Conservation (phyloP, 2,797 vertebrate species). For the Buphagus erythrorhynchus region DNA sequence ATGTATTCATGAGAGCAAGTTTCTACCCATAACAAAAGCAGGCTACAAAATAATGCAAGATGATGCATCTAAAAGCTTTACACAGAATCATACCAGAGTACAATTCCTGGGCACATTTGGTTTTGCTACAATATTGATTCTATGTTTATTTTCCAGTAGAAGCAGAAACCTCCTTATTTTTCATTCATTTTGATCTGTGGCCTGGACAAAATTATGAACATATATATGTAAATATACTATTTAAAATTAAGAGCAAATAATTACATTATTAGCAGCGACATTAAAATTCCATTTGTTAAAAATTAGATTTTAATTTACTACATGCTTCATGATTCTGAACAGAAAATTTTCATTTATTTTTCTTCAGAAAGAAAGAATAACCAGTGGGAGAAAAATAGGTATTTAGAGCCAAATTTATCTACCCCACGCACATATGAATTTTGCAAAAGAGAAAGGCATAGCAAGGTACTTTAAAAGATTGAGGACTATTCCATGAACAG, state of each 20-base stretch:
- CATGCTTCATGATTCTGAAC: neutral
- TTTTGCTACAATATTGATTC: neutral
- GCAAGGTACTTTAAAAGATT: neutral
- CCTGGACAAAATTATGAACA: neutral
- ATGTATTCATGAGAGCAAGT: neutral
- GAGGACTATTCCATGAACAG: neutral
- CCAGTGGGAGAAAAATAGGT: neutral
- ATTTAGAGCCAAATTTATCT: neutral
- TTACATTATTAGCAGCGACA: neutral
- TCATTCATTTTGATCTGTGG: neutral
- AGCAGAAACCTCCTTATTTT: neutral
- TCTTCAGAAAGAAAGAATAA: neutral
- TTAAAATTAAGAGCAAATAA: neutral
- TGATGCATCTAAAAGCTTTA: neutral
- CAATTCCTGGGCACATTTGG: neutral
- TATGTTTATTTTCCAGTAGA: neutral
- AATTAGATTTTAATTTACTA: neutral
- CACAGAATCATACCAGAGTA: neutral
- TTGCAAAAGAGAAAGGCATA: neutral
- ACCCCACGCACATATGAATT: rapidly evolving
- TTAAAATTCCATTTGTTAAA: neutral
- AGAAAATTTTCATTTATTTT: neutral
- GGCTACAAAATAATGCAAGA: neutral
- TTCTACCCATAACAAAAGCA: neutral
- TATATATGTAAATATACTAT: neutral